These are phyloP conservation scores for Bimastos eiseni DNA, from an alignment of 2,888 invertebrate species.

Conservation along the genomic window DNA sequence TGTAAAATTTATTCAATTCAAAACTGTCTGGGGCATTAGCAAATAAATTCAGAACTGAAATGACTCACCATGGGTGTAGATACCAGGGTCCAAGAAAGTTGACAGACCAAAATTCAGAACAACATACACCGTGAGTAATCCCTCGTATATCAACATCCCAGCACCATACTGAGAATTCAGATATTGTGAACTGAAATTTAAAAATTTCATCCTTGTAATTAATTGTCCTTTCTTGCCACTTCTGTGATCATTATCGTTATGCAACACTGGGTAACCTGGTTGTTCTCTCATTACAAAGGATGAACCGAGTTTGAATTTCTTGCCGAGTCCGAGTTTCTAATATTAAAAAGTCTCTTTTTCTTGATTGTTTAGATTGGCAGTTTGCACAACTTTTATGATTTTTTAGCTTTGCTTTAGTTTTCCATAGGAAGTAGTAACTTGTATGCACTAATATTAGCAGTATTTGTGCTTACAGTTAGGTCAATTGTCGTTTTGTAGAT, in stretches of 20 bases:
- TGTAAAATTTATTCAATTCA: not conserved
- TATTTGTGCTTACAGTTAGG: too few relatives aligned
- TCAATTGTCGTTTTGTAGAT: too few relatives aligned
- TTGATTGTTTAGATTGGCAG: too few relatives aligned
- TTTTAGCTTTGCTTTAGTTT: too few relatives aligned
- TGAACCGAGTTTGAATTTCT: too few relatives aligned
- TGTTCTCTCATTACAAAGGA: too few relatives aligned
- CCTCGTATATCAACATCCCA: slow-evolving; percentile 20
- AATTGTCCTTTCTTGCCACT: not conserved
- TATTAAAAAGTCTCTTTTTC: too few relatives aligned
- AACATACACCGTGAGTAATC: slow-evolving; percentile 1
- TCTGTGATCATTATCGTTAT: not conserved
- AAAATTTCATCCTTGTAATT: not conserved
- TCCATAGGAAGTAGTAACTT: too few relatives aligned
- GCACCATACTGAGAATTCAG: slow-evolving; percentile 22
- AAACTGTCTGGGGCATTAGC: not conserved
- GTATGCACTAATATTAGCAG: too few relatives aligned
- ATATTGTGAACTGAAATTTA: not conserved
- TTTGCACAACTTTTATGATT: too few relatives aligned
- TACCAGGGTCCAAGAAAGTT: slow-evolving; percentile 98
- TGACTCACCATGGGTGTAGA: slow-evolving; percentile 87
- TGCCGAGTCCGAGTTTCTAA: too few relatives aligned
- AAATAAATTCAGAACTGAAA: not conserved
- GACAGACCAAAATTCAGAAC: slow-evolving; percentile 88
- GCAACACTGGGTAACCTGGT: too few relatives aligned